These are phyloP conservation scores for Cheilosia grossa DNA, from an alignment of 2,888 invertebrate species.

Conservation along the genomic window DNA sequence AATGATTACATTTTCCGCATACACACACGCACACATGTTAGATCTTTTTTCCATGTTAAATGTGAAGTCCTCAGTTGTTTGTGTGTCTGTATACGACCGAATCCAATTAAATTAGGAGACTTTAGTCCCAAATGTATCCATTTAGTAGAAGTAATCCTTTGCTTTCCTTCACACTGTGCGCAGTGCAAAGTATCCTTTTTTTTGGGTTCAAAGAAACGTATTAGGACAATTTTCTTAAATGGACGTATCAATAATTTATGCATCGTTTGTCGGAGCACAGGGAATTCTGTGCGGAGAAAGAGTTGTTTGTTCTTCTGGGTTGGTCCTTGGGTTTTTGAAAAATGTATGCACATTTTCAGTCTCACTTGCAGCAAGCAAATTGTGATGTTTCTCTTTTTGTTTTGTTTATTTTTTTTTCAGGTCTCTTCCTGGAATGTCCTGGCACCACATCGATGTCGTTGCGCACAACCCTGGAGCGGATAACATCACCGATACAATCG, in stretches of 20 bases:
- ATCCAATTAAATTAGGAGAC: conserved; percentile 63
- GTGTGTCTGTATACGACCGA: conserved; percentile 32
- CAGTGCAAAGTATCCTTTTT: neutral
- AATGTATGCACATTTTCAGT: conserved; percentile 51
- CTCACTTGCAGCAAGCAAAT: conserved; percentile 28
- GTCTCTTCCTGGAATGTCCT: conserved; percentile 94
- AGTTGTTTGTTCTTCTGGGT: neutral
- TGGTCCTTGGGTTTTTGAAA: conserved; percentile 4
- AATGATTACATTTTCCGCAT: conserved; percentile 34
- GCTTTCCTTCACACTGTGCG: neutral
- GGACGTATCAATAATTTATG: conserved; percentile 59
- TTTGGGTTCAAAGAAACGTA: conserved; percentile 11
- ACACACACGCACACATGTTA: neutral
- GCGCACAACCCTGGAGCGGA: conserved; percentile 88
- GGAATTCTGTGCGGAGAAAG: neutral
- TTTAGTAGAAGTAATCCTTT: conserved; percentile 55
- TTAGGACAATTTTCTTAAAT: conserved; percentile 61
- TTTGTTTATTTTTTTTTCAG: conserved; percentile 81
- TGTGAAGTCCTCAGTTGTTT: conserved; percentile 49
- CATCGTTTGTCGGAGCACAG: conserved; percentile 20
- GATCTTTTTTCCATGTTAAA: conserved; percentile 53
- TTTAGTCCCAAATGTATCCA: conserved; percentile 41
- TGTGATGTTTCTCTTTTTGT: conserved; percentile 11
- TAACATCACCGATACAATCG: conserved; percentile 90
- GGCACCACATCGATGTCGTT: conserved; percentile 91